Evolutionary conservation across 2,797 vertebrate genomes (phyloP).

Genomic region (Sorex maritimensis): DNA sequence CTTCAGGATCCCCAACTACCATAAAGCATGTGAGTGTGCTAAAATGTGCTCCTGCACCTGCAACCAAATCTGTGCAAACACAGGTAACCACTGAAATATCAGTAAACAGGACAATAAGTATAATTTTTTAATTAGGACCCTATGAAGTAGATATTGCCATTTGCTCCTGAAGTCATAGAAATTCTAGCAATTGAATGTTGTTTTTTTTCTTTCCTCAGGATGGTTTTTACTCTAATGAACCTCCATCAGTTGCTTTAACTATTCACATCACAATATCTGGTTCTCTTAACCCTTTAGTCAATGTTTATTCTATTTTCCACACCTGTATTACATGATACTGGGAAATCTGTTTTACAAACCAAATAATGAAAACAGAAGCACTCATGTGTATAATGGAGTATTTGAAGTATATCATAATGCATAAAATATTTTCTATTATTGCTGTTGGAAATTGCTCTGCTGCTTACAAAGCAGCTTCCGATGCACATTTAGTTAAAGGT

Average conservation of each 20-base stretch:
- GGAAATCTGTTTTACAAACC: too few relatives aligned
- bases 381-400: constrained; percentile 4
- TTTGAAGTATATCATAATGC: background rate
- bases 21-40: too few relatives aligned
- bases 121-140: background rate
- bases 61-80: too few relatives aligned
- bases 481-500: constrained; percentile 1
- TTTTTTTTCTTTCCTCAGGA: background rate
- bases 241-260: background rate
- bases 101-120: too few relatives aligned
- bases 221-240: background rate
- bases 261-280: background rate
- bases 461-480: constrained; percentile 46
- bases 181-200: background rate
- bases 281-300: background rate
- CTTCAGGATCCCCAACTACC: too few relatives aligned
- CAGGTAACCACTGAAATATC: too few relatives aligned
- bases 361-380: constrained; percentile 52
- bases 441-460: constrained; percentile 26
- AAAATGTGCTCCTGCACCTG: too few relatives aligned
- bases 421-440: constrained; percentile 12
- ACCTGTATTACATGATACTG: too few relatives aligned
- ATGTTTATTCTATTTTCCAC: background rate
- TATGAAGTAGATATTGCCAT: background rate
- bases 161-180: background rate